A percentile compares a stretch with the other conserved stretches of the same genome.
These are phyloP conservation scores for Amphipyra tragopoginis DNA, from an alignment of 2,888 invertebrate genomes.

Conservation along the genomic window DNA sequence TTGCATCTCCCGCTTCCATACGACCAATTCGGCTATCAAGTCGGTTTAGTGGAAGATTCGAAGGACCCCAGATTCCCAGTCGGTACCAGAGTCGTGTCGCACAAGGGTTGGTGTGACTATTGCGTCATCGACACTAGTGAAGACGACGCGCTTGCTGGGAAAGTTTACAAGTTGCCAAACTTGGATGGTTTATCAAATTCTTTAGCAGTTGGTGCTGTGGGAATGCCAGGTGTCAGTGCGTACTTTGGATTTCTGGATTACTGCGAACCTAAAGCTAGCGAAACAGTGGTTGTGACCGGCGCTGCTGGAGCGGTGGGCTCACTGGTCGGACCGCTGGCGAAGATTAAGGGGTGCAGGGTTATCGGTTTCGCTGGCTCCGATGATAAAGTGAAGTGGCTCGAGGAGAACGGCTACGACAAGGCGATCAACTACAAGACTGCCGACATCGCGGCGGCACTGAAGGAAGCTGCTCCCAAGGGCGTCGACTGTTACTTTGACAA, in stretches of 20 bases:
- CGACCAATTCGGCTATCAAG: slow-evolving; percentile 70
- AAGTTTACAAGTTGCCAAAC: slow-evolving; percentile 85
- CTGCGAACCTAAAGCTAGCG: slow-evolving; percentile 92
- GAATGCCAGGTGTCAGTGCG: slow-evolving; percentile 93
- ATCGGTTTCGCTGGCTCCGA: slow-evolving; percentile 92
- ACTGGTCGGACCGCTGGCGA: slow-evolving; percentile 93
- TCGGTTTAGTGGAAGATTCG: slow-evolving; percentile 89
- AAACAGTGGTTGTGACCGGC: slow-evolving; percentile 92
- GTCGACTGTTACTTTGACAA: slow-evolving; percentile 94
- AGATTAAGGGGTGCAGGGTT: slow-evolving; percentile 91
- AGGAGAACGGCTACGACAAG: slow-evolving; percentile 91
- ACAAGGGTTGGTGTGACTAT: slow-evolving; percentile 73
- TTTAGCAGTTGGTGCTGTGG: slow-evolving; percentile 90
- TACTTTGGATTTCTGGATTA: slow-evolving; percentile 93
- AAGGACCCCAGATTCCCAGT: slow-evolving; percentile 90
- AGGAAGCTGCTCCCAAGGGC: slow-evolving; percentile 88
- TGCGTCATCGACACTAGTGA: slow-evolving; percentile 53
- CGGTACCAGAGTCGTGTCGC: slow-evolving; percentile 89
- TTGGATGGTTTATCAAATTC: slow-evolving; percentile 88
- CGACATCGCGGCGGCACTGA: slow-evolving; percentile 84
- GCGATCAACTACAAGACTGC: slow-evolving; percentile 93
- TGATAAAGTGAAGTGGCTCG: slow-evolving; percentile 77
- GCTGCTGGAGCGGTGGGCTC: slow-evolving; percentile 94
- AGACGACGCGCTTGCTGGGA: slow-evolving; percentile 34
- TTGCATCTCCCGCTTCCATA: slow-evolving; percentile 58